A percentile compares a stretch with the other conserved stretches of the same genome.
phyloP scores from a whole-genome alignment of 2,113 vertebrate species.

The Bettongia penicillata region DNA sequence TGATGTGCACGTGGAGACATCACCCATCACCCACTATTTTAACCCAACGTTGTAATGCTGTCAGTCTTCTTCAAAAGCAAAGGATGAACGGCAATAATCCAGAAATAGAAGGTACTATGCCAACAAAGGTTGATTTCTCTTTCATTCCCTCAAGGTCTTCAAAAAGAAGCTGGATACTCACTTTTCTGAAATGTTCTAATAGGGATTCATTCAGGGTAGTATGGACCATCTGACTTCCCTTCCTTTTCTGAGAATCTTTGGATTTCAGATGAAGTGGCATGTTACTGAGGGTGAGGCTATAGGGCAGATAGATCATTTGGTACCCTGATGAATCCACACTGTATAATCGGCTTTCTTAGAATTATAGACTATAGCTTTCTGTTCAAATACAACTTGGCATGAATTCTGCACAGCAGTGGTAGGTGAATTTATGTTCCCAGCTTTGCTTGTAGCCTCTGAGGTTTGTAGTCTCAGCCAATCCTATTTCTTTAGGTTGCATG shows the following conservation, averaged over 20 bases:
- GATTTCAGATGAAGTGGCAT: neutral
- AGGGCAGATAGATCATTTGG: neutral
- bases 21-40: neutral
- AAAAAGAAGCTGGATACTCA: neutral
- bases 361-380: neutral
- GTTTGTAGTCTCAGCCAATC: neutral
- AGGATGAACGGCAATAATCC: neutral
- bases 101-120: neutral
- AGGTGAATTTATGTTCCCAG: neutral
- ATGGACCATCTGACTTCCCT: neutral
- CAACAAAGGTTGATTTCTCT: neutral
- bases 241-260: neutral
- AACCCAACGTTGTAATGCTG: too few relatives aligned
- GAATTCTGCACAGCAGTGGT: neutral
- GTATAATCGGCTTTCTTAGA: neutral
- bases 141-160: neutral
- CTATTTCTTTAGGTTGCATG: neutral
- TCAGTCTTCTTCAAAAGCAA: neutral
- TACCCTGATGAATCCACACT: neutral
- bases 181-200: neutral
- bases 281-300: neutral
- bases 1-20: neutral
- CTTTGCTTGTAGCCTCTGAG: neutral
- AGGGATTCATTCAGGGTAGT: neutral
- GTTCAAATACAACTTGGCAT: neutral